Evolutionary conservation across 2,113 vertebrate species (phyloP), one percentile per base, ranked within the genome.

Genomic region (Ceyx cyanopectus): DNA sequence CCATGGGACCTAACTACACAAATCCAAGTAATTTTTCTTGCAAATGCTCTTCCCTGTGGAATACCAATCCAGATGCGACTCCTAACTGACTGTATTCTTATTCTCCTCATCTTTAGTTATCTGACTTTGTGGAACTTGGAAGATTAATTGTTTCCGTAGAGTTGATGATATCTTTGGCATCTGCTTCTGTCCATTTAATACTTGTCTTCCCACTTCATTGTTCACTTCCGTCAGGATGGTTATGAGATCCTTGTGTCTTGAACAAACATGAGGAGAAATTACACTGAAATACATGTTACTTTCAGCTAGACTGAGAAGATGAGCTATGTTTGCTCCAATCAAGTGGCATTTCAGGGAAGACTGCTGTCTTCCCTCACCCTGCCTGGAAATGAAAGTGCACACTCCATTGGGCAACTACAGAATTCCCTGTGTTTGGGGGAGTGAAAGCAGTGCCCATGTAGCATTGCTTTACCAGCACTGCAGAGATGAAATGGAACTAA

Each of bases 211-310:
- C 50, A 96, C 84, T 53, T 93, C 87, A 9, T 66, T 53, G 77
- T 93, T 96, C 81, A 97, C 96, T 65, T 92, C 61, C 53, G 95
- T 95, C 84, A 97, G 90, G 91, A 97, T 96, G 68, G 81, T 14
- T 24, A 77, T 0, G 2, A 97, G 50, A 77, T 96, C 84, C 32
- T 12, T 1, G 0, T 2, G 5, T 1, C 96, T 96, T 67, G 75
- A 95, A 86, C 9, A 85, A 82, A 90, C 89, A 89, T 3, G 4
- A 87, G 76, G 45, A 81, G 82, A 90, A 62, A 18, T 66, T 58
- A 63, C 43, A 34, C 1, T 87, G 63, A 94, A 72, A 74, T 56
- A 69, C 7, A 3, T 0, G 3, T 22, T 77, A 81, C 50, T 63
- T 72, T 46, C 85, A 81, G 32, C 11, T 68, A 3, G 2, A 41